These are phyloP conservation scores for Hirtodrosophila confusa DNA, from an alignment of 2,888 invertebrate species.

Conservation along the genomic window DNA sequence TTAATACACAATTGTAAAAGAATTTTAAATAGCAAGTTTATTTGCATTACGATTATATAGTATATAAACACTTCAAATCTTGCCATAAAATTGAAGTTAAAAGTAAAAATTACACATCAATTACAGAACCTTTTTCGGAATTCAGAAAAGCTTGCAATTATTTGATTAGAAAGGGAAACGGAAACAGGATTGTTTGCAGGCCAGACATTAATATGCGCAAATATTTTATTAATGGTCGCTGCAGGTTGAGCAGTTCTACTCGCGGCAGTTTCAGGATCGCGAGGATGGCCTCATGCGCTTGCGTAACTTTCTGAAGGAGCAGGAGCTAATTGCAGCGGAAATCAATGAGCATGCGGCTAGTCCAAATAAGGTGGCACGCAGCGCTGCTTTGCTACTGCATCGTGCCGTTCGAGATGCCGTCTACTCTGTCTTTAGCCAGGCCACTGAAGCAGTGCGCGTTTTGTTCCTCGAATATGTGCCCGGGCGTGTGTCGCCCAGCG, in stretches of 20 bases:
- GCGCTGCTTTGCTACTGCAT: slow-evolving; percentile 91
- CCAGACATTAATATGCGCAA: too few relatives aligned
- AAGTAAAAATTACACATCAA: too few relatives aligned
- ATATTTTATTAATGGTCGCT: too few relatives aligned
- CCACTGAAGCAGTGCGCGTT: slow-evolving; percentile 91
- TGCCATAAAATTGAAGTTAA: too few relatives aligned
- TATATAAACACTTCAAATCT: too few relatives aligned
- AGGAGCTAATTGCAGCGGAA: slow-evolving; percentile 82
- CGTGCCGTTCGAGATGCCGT: slow-evolving; percentile 94
- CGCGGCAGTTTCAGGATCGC: slow-evolving; percentile 94
- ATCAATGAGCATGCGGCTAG: slow-evolving; percentile 73
- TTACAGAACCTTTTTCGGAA: too few relatives aligned
- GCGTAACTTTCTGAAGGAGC: slow-evolving; percentile 82
- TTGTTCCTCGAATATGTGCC: slow-evolving; percentile 94
- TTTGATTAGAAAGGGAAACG: too few relatives aligned
- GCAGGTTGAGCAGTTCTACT: slow-evolving; percentile 95
- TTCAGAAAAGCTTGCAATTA: too few relatives aligned
- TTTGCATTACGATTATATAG: too few relatives aligned
- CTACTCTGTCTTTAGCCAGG: slow-evolving; percentile 93
- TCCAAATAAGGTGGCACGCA: slow-evolving; percentile 91
- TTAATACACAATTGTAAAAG: too few relatives aligned
- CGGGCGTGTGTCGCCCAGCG: slow-evolving; percentile 92
- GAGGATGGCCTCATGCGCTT: slow-evolving; percentile 93
- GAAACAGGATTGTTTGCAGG: too few relatives aligned
- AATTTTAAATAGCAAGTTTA: too few relatives aligned